These are phyloP conservation scores for Circaetus gallicus DNA, from an alignment of 2,113 vertebrate species.

Conservation along the genomic window DNA sequence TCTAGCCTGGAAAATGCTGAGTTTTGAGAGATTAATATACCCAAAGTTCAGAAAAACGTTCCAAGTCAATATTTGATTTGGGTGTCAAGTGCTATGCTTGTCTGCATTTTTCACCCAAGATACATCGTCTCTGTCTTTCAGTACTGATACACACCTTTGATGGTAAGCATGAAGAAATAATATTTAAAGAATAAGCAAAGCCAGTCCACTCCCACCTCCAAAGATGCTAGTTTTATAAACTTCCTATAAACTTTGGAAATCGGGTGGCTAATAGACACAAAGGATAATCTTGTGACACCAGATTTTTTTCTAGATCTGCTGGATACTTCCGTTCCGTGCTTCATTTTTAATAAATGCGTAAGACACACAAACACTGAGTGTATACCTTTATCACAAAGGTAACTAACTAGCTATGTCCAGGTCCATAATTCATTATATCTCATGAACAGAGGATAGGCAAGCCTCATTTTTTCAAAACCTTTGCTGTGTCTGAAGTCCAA, in stretches of 20 bases:
- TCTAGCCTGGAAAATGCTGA: not conserved
- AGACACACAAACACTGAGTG: not conserved
- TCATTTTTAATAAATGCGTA: fast-evolving
- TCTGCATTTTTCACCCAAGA: not conserved
- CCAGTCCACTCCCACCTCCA: not conserved
- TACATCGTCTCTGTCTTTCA: not conserved
- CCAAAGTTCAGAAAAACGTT: not conserved
- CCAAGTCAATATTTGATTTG: not conserved
- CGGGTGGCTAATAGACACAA: not conserved
- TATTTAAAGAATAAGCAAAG: not conserved
- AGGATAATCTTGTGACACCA: not conserved
- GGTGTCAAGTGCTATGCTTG: not conserved
- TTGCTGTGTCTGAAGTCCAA: not conserved
- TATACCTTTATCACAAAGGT: not conserved
- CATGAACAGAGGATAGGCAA: not conserved
- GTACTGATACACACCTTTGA: not conserved
- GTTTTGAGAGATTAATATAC: not conserved
- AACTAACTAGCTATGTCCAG: not conserved
- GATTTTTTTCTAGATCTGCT: not conserved
- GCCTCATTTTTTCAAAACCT: not conserved
- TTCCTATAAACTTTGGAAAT: not conserved
- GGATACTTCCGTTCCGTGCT: not conserved
- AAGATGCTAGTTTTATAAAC: not conserved
- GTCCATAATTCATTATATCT: not conserved
- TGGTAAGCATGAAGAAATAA: not conserved